These are phyloP conservation scores for Mus spicilegus DNA, from an alignment of 2,113 vertebrate genomes.

Conservation along the genomic window DNA sequence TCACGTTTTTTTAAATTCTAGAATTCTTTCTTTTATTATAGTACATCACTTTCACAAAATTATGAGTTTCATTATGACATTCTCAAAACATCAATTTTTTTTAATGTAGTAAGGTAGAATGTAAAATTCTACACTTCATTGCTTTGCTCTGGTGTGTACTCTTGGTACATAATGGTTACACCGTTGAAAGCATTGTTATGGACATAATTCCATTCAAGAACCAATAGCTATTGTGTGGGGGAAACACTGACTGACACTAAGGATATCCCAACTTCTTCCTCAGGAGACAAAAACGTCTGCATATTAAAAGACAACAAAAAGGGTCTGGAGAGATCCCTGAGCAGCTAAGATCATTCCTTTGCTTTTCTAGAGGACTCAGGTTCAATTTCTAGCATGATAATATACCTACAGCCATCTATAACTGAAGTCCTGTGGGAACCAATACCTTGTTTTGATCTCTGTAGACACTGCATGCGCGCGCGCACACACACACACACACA, in stretches of 20 bases:
- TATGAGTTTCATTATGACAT: too few relatives aligned
- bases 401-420: too few relatives aligned
- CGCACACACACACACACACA: not conserved
- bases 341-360: not conserved
- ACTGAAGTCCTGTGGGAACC: not conserved
- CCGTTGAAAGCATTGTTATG: not conserved
- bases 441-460: not conserved
- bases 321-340: not conserved
- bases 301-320: not conserved
- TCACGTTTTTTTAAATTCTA: too few relatives aligned
- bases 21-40: too few relatives aligned
- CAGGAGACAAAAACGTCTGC: not conserved
- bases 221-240: not conserved
- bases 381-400: not conserved
- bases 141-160: not conserved
- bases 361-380: not conserved
- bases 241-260: not conserved
- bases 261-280: not conserved
- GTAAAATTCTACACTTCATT: not conserved
- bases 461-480: not conserved
- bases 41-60: too few relatives aligned
- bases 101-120: not conserved
- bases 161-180: conserved; percentile 32
- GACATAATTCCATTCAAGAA: not conserved
- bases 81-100: too few relatives aligned